Conservation (phyloP, 2,888 invertebrate species). For the Nemoura dubitans region DNA sequence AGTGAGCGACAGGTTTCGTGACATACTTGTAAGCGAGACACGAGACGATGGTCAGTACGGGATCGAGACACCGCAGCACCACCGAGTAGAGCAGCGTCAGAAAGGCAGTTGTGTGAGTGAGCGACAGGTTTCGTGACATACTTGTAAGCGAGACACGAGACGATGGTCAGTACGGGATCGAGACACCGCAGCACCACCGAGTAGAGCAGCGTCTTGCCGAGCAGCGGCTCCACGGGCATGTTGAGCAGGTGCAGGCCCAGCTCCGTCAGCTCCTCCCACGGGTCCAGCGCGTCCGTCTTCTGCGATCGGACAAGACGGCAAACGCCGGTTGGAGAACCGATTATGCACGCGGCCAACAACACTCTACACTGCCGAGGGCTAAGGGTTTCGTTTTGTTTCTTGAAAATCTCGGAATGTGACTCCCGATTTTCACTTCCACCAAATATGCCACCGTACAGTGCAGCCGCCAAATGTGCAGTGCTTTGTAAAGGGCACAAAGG, state of each 20-base stretch:
- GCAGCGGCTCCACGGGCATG: conserved; percentile 88
- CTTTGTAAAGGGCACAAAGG: no score
- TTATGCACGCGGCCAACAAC: no score
- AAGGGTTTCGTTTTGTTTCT: no score
- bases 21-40: conserved; percentile 77
- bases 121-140: conserved; percentile 58
- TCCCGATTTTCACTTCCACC: no score
- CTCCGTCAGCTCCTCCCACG: conserved; percentile 86
- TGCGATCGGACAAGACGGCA: conserved; percentile 61
- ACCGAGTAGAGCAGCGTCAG: no score
- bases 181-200: conserved; percentile 90
- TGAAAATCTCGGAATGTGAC: no score
- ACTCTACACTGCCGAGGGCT: no score
- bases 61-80: conserved; percentile 87
- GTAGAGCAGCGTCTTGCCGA: conserved; percentile 92
- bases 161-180: conserved; percentile 91
- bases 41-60: conserved; percentile 90
- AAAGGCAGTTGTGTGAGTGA: no score
- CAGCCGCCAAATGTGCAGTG: no score
- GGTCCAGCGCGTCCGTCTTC: conserved; percentile 85
- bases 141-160: conserved; percentile 82
- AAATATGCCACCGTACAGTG: no score
- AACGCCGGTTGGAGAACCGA: neutral
- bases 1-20: neutral
- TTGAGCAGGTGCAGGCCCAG: conserved; percentile 91